Evolutionary conservation across 2,797 vertebrate genomes (phyloP).

Genomic region (Peromyscus attwateri): DNA sequence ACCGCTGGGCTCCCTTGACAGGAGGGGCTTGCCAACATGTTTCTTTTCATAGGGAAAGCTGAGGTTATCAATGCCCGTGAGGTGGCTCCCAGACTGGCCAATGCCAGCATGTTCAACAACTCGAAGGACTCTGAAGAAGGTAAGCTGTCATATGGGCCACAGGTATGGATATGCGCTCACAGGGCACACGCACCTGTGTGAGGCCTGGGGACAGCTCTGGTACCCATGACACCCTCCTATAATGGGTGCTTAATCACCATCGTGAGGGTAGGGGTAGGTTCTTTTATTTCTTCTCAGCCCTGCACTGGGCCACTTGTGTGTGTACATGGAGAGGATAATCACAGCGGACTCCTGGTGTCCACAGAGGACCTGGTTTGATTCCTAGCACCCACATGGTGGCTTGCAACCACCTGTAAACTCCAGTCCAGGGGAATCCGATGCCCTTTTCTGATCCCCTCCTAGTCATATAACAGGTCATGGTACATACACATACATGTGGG

Average conservation of each 20-base stretch:
- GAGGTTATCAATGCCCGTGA: slow-evolving; percentile 96
- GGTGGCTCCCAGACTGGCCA: slow-evolving; percentile 90
- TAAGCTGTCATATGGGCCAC: slow-evolving; percentile 73
- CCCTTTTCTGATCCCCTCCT: not conserved
- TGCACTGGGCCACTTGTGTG: not conserved
- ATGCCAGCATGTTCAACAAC: slow-evolving; percentile 92
- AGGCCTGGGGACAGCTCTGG: not conserved
- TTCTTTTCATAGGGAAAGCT: slow-evolving; percentile 87
- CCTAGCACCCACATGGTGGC: too few species aligned
- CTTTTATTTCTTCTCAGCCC: not conserved
- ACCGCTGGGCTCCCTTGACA: accelerated
- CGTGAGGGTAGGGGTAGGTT: too few species aligned
- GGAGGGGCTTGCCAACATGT: not conserved
- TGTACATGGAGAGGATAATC: not conserved
- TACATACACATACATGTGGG: not conserved
- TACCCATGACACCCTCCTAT: not conserved
- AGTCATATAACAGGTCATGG: not conserved
- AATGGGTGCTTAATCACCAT: not conserved
- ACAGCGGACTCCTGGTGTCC: too few species aligned
- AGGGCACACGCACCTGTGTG: accelerated
- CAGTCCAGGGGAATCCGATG: not conserved
- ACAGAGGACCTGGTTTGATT: not conserved
- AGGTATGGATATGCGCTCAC: accelerated
- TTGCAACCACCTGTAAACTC: not conserved
- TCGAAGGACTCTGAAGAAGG: slow-evolving; percentile 91